Percentiles rank a stretch among this genome's conserved stretches.
Conservation (phyloP, 2,888 invertebrate genomes). For the Lepidocyrtinus sp. region DNA sequence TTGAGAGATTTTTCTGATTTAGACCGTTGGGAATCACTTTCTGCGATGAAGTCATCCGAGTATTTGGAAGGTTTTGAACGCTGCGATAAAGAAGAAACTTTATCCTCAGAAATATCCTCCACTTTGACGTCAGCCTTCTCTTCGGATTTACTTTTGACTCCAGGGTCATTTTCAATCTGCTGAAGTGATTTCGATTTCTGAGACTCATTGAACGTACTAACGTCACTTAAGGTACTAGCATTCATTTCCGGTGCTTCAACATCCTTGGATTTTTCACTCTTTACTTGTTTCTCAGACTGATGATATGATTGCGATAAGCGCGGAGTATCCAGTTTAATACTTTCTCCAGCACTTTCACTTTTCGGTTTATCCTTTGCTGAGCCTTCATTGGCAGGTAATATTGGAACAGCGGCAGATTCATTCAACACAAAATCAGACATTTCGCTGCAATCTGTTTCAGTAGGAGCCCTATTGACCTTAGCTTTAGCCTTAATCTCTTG, state of each 20-base stretch:
- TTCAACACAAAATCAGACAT: constrained; percentile 59
- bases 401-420: too few relatives aligned
- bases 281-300: too few relatives aligned
- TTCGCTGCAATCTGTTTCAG: constrained; percentile 64
- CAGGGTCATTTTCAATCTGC: neutral
- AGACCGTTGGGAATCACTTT: neutral
- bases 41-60: constrained; percentile 25
- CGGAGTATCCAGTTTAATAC: constrained; percentile 34
- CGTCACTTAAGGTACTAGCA: constrained; percentile 23
- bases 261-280: too few relatives aligned
- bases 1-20: neutral
- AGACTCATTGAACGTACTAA: constrained; percentile 22
- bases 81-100: too few relatives aligned
- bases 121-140: neutral
- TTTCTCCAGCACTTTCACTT: constrained; percentile 16
- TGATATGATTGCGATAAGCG: constrained; percentile 21
- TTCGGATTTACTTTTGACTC: neutral
- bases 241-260: constrained; percentile 7
- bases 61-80: too few relatives aligned
- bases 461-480: too few relatives aligned
- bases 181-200: neutral
- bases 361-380: constrained; percentile 21
- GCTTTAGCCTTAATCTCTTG: neutral
- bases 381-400: too few relatives aligned
- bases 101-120: too few relatives aligned